phyloP scores from a whole-genome alignment of 2,888 invertebrate genomes.

The Thymelicus sylvestris region DNA sequence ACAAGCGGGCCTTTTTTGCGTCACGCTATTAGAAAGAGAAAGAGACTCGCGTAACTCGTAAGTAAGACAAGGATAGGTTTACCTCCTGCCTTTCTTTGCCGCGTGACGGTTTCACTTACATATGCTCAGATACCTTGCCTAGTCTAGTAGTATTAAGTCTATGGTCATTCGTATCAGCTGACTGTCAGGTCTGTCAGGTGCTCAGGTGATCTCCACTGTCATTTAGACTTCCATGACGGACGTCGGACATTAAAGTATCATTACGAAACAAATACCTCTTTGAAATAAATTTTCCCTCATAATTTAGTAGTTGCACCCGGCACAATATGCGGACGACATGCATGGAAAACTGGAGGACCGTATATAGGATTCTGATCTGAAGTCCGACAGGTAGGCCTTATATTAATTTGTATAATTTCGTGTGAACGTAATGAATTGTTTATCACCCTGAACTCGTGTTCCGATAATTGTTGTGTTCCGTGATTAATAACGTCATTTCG shows the following conservation, averaged over 20 bases:
- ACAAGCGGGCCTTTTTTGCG: no score
- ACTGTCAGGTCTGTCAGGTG: no score
- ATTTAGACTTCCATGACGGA: constrained; percentile 17
- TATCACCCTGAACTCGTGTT: neutral
- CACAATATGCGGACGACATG: constrained; percentile 27
- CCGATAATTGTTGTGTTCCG: constrained; percentile 12
- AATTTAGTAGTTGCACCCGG: constrained; percentile 28
- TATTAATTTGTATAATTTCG: neutral
- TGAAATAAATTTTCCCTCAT: constrained; percentile 14
- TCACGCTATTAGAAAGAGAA: no score
- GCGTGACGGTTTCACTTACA: no score
- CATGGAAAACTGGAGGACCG: constrained; percentile 20
- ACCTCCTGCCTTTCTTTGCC: no score
- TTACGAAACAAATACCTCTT: constrained; percentile 64
- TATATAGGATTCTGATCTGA: constrained; percentile 7
- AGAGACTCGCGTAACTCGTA: no score
- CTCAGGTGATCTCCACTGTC: neutral
- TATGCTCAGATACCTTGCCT: no score
- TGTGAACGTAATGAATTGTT: constrained; percentile 12
- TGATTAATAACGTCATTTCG: constrained; percentile 22
- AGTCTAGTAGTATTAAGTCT: no score
- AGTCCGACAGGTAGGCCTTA: neutral
- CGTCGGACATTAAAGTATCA: constrained; percentile 39
- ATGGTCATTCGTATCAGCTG: constrained; percentile 47
- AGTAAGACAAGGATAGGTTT: no score